Evolutionary conservation across 2,888 invertebrate genomes (phyloP).

Genomic region (Acanthacorydalis orientalis): DNA sequence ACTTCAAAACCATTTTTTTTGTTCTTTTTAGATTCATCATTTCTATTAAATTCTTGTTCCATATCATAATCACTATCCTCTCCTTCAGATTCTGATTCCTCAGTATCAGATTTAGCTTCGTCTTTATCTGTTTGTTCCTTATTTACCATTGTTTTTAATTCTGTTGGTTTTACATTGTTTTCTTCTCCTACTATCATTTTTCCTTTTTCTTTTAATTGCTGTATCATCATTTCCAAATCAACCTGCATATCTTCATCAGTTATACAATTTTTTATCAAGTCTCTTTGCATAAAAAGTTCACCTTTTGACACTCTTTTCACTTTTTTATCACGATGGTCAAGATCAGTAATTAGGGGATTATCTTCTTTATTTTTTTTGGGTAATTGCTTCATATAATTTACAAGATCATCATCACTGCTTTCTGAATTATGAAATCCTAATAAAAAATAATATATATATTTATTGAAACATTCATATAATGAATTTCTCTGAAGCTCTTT

Average conservation of each 20-base stretch:
- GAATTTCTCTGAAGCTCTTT: too few species aligned
- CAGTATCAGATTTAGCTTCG: conserved; percentile 15
- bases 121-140: conserved; percentile 18
- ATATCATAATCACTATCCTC: conserved; percentile 30
- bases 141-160: conserved; percentile 12
- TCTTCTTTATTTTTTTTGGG: conserved; percentile 19
- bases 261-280: conserved; percentile 61
- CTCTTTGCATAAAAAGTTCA: conserved; percentile 76
- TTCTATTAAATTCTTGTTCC: conserved; percentile 18
- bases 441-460: too few species aligned
- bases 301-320: conserved; percentile 61
- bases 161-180: conserved; percentile 12
- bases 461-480: too few species aligned
- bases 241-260: conserved; percentile 74
- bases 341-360: conserved; percentile 63
- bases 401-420: conserved; percentile 18
- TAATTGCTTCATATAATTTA: conserved; percentile 18
- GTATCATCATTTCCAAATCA: conserved; percentile 66
- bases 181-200: conserved; percentile 27
- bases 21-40: conserved; percentile 13
- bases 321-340: conserved; percentile 59
- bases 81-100: conserved; percentile 11
- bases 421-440: conserved; percentile 51
- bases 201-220: conserved; percentile 56
- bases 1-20: conserved; percentile 43